Evolutionary conservation across 2,797 vertebrate genomes (phyloP), one percentile per base, ranked within the genome.

Genomic region (Tolypeutes matacus): DNA sequence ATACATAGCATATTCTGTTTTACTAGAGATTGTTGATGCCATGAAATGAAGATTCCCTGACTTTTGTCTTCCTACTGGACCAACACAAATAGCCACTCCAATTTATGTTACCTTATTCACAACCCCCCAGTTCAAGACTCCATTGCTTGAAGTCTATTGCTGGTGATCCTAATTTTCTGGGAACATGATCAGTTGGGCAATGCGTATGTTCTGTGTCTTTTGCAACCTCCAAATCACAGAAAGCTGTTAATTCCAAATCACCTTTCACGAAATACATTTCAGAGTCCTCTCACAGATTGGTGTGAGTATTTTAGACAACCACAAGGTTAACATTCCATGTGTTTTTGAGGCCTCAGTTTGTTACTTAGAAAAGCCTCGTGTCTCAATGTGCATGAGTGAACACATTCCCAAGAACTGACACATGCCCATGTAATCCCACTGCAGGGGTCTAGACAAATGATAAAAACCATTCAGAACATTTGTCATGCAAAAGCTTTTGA

Each of bases 231-330:
- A 89, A 78, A 64, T 89, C 83, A 94, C 85, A 95, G 83, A 94
- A 91, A 86, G 78, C 86, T 96, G 78, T 93, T 96, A 93, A 97
- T 96, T 86, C 91, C 88, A 89, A 77, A 49, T 91, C 62, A 88
- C 64, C 73, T 95, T 91, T 93, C 85, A 31, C 49, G 90, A 92
- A 96, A 81, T 76, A 49, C 12, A 67, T 78, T 95, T 89, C 25
- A 15, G 87, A 82, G 18, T 86, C 31, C 72, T 56, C 60, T 92
- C 51, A 84, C 69, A 93, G 39, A 78, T 64, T 60, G 46, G 46
- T 36, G 31, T 69, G 53, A 86, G 9, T 69, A 70, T 42, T 88
- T 85, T 84, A 77, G 34, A 72, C 13, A 92, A 29, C 39, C 36
- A 20, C 56, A 62, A 86, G 25, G 25, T 39, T 89, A 82, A 70